A percentile compares a stretch with the other conserved stretches of the same genome.
Evolutionary conservation across 2,888 invertebrate species (phyloP).

Genomic region (Leptinotarsa peninsularis): DNA sequence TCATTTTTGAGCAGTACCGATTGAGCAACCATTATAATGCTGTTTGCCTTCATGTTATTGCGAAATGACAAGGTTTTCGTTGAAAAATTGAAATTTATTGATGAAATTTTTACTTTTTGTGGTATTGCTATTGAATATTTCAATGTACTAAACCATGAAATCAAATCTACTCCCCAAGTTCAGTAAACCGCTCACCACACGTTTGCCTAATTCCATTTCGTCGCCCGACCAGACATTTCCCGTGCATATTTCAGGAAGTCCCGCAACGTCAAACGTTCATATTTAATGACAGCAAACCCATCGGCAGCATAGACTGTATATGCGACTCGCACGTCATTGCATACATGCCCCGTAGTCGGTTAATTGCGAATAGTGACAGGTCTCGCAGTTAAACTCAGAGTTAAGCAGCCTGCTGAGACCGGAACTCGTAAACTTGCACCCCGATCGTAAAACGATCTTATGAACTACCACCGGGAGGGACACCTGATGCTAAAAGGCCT

Average conservation of each 20-base stretch:
- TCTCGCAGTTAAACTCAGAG: slow-evolving; percentile 4
- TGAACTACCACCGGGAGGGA: slow-evolving; percentile 8
- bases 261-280: background rate
- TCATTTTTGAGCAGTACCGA: too few species aligned
- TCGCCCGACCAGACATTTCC: background rate
- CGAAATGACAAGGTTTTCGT: too few species aligned
- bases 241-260: slow-evolving; percentile 6
- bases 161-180: background rate
- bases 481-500: slow-evolving; percentile 8
- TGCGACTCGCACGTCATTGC: background rate
- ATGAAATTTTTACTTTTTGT: too few species aligned
- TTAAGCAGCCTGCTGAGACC: background rate
- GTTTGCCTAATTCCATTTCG: background rate
- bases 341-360: background rate
- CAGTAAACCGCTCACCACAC: background rate
- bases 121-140: too few species aligned
- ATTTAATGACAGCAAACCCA: slow-evolving; percentile 4
- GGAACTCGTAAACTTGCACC: slow-evolving; percentile 3
- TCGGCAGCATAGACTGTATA: background rate
- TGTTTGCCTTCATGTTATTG: too few species aligned
- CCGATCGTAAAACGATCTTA: slow-evolving; percentile 18
- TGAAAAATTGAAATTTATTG: too few species aligned
- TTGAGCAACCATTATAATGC: too few species aligned
- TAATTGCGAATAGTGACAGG: slow-evolving; percentile 15
- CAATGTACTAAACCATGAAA: background rate